Conservation (phyloP, 2,797 vertebrate genomes). For the Microtus obscurus region DNA sequence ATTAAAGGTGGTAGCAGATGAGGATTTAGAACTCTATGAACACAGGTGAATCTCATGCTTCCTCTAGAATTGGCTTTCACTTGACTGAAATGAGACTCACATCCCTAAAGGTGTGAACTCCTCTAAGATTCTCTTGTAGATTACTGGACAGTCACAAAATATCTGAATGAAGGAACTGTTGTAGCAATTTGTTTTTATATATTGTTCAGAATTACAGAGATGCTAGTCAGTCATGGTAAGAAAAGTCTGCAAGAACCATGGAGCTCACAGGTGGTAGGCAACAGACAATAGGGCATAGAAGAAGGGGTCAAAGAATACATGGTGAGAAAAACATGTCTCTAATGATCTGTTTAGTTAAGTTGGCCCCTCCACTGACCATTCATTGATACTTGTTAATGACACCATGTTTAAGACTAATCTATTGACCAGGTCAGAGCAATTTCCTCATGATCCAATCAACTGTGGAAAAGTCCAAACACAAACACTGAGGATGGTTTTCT, state of each 20-base stretch:
- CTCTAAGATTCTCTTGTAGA: neutral
- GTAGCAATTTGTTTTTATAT: neutral
- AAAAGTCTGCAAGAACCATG: neutral
- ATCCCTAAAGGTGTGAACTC: accelerated
- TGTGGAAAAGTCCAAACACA: neutral
- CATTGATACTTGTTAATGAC: neutral
- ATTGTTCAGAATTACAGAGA: neutral
- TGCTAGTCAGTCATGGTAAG: neutral
- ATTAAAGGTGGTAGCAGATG: neutral
- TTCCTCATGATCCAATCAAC: neutral
- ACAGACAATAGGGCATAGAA: no score
- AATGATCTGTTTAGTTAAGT: neutral
- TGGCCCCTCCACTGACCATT: accelerated
- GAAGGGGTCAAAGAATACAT: no score
- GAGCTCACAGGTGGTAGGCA: neutral
- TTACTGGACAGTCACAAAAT: neutral
- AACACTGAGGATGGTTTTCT: neutral
- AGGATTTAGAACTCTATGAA: no score
- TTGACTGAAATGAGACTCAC: no score
- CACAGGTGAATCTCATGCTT: neutral
- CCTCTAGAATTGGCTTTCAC: neutral
- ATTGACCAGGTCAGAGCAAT: neutral
- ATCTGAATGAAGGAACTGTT: neutral
- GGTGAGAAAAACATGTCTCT: no score
- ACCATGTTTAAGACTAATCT: neutral